These are phyloP conservation scores for Oreochromis mossambicus DNA, from an alignment of 2,797 vertebrate species.

Conservation along the genomic window DNA sequence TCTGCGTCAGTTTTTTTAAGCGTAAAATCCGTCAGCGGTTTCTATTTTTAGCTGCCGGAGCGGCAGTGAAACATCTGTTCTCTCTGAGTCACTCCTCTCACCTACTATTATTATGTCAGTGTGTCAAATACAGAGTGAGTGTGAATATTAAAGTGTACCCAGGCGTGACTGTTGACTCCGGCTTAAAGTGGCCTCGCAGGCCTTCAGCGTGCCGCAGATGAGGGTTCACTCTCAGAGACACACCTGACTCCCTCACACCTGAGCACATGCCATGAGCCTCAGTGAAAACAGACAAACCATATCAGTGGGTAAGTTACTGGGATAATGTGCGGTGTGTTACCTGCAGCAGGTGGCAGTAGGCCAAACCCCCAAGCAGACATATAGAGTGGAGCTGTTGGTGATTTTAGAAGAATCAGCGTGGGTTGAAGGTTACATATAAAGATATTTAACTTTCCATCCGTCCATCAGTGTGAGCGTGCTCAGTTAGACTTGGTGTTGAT, in stretches of 20 bases:
- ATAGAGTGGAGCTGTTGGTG: neutral
- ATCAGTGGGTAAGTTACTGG: neutral
- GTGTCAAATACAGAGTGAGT: constrained; percentile 18
- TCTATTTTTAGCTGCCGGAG: constrained; percentile 28
- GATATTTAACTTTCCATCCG: neutral
- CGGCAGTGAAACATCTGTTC: constrained; percentile 23
- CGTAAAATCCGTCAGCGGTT: neutral
- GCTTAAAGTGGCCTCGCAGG: constrained; percentile 30
- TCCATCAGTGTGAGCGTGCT: neutral
- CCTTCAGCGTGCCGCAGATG: neutral
- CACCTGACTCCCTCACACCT: neutral
- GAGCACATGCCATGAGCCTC: neutral
- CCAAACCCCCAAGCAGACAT: neutral
- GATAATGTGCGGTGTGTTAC: neutral
- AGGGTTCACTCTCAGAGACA: neutral
- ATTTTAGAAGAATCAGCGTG: neutral
- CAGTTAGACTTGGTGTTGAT: neutral
- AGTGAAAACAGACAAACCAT: neutral
- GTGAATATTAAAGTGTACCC: constrained; percentile 32
- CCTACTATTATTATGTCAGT: constrained; percentile 29
- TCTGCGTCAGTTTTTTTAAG: neutral
- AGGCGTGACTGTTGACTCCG: constrained; percentile 42
- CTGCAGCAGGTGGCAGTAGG: neutral
- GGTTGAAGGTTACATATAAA: neutral
- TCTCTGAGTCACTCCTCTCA: constrained; percentile 8